Evolutionary conservation across 2,113 vertebrate genomes (phyloP), one percentile per base, ranked within the genome.

Genomic region (Aegotheles bennettii): DNA sequence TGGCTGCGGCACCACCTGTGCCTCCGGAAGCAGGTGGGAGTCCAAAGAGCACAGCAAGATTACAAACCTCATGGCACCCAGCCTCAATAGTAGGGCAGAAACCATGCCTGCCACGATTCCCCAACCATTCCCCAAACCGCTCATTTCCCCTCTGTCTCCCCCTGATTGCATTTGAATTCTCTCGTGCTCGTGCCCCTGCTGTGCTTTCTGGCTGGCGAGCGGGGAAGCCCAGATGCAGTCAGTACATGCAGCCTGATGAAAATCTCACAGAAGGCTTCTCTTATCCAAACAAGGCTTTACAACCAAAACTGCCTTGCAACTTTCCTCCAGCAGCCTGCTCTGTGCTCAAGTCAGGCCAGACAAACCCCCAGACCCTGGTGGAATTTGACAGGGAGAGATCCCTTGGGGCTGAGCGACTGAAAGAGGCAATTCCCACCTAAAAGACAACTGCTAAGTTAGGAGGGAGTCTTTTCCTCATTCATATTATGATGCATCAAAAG

Each of bases 401-500:
- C 60, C 20, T 0, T 57, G 83, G 88, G 87, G 76, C 85, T 38
- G 79, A 94, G 64, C 71, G 60, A 56, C 9, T 70, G 68, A 26
- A 64, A 70, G 48, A 92, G 76, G 60, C 48, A 48, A 42, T 95
- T 90, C 84, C n/a, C 43, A 60, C 67, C 69, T 68, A 31, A 57
- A 87, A 76, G 73, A 56, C 0, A 0, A 19, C 59, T 36, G 29
- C 59, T 54, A 3, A 40, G 28, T 68, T 70, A 79, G 79, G 63
- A 86, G 68, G 51, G 63, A 89, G 45, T 33, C 35, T 87, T 94
- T 94, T 79, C 75, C 57, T 94, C 82, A 4, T 87, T 83, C 50
- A 59, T 88, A 11, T 84, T 40, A 86, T 83, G 67, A 6, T 36
- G 29, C 47, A 86, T 93, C 84, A 93, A 16, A 90, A 75, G 56